phyloP scores from a whole-genome alignment of 2,797 vertebrate species.

The Malacoctenus gilli region DNA sequence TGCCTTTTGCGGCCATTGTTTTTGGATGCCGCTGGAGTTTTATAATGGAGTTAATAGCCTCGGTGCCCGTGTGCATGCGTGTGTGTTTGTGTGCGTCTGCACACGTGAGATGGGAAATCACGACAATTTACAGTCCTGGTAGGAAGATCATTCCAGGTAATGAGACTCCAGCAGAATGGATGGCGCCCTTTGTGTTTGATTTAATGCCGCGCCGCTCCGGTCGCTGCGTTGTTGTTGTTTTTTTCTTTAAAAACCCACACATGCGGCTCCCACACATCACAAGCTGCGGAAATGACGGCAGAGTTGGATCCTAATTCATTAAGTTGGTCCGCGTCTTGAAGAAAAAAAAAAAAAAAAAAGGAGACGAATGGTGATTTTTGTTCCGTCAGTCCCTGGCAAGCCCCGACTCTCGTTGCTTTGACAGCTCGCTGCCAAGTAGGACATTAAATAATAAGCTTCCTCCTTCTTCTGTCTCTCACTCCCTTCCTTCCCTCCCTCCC shows the following conservation, averaged over 20 bases:
- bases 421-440: conserved; percentile 70
- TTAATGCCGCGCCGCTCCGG: conserved; percentile 25
- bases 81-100: neutral
- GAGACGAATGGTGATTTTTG: conserved; percentile 61
- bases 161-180: conserved; percentile 49
- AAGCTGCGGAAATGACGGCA: conserved; percentile 11
- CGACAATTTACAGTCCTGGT: conserved; percentile 48
- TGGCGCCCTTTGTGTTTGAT: conserved; percentile 51
- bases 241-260: conserved; percentile 27
- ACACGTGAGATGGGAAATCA: conserved; percentile 6
- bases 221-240: conserved; percentile 18
- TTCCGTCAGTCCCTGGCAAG: conserved; percentile 65
- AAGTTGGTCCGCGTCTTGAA: conserved; percentile 55
- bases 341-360: too few relatives aligned
- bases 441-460: conserved; percentile 75
- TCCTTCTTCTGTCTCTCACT: conserved; percentile 45
- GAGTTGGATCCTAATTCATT: conserved; percentile 66
- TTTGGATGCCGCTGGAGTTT: conserved; percentile 35
- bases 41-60: conserved; percentile 42
- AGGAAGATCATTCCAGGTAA: conserved; percentile 60
- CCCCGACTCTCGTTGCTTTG: conserved; percentile 49
- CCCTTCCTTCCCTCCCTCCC: too few relatives aligned
- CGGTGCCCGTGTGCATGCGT: neutral
- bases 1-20: conserved; percentile 63
- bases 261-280: conserved; percentile 32